Percentiles rank a stretch among this genome's conserved stretches.
These are phyloP conservation scores for Hydrozoanthus gracilis DNA, from an alignment of 92 coral and sea anemone genomes.

Conservation along the genomic window DNA sequence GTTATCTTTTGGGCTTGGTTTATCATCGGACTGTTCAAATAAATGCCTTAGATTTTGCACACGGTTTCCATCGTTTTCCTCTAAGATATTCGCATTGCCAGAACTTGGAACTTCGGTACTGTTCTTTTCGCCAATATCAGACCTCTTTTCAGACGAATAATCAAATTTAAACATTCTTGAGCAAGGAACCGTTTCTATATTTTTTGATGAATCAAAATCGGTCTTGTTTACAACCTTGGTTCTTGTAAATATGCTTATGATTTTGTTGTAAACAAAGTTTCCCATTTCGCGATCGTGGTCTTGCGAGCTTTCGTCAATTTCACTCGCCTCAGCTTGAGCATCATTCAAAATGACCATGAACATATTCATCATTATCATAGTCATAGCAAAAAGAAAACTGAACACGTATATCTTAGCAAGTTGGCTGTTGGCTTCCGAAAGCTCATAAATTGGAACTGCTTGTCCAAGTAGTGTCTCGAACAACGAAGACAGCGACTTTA, in stretches of 20 bases:
- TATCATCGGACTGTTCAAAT: background rate
- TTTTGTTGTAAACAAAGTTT: background rate
- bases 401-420: slow-evolving; percentile 10
- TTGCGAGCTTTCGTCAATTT: background rate
- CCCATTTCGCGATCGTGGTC: slow-evolving; percentile 2
- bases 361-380: slow-evolving; percentile 24
- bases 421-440: background rate
- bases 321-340: slow-evolving; percentile 5
- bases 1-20: background rate
- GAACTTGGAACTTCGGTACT: background rate
- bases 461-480: slow-evolving; percentile 31
- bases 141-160: background rate
- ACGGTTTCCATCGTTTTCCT: background rate
- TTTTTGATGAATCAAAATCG: background rate
- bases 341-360: slow-evolving; percentile 26
- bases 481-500: slow-evolving; percentile 11
- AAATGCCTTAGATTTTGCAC: slow-evolving; percentile 1
- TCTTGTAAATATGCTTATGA: background rate
- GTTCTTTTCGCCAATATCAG: background rate
- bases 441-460: slow-evolving; percentile 4
- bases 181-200: background rate
- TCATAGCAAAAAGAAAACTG: slow-evolving; percentile 15
- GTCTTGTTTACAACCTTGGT: background rate
- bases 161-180: slow-evolving; percentile 14
- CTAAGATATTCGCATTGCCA: background rate